Evolutionary conservation across 2,113 vertebrate genomes (phyloP).

Genomic region (Falcunculus frontatus): DNA sequence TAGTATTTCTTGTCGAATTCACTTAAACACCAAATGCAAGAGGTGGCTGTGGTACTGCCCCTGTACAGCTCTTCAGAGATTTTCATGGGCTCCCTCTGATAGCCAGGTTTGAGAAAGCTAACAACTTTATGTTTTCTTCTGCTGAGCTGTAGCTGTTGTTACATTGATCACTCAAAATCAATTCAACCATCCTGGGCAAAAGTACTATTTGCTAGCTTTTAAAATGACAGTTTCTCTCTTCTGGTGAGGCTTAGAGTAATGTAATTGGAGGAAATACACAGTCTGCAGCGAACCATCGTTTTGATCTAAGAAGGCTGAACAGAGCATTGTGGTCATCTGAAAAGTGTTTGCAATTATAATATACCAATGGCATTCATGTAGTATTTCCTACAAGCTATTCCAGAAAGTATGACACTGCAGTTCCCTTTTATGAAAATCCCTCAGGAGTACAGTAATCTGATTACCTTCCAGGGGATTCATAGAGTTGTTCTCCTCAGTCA

Average conservation of each 20-base stretch:
- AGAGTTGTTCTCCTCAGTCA: not conserved
- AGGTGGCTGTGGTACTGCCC: not conserved
- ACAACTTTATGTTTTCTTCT: not conserved
- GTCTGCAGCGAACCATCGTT: not conserved
- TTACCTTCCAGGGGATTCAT: not conserved
- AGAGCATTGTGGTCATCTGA: not conserved
- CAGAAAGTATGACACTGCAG: not conserved
- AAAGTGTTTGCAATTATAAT: not conserved
- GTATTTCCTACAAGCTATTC: not conserved
- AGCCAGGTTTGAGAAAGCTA: not conserved
- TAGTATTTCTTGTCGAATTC: not conserved
- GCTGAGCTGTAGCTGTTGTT: not conserved
- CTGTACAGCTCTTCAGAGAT: not conserved
- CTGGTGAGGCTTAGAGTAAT: not conserved
- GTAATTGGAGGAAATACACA: not conserved
- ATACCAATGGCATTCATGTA: not conserved
- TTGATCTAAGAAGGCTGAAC: not conserved
- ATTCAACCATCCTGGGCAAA: not conserved
- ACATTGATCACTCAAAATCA: not conserved
- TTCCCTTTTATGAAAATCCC: not conserved
- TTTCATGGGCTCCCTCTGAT: not conserved
- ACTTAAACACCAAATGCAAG: not conserved
- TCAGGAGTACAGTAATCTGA: not conserved
- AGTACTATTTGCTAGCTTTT: not conserved
- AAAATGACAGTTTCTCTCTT: not conserved